These are phyloP conservation scores for Ectemnius cavifrons DNA, from an alignment of 2,888 invertebrate genomes.

Conservation along the genomic window DNA sequence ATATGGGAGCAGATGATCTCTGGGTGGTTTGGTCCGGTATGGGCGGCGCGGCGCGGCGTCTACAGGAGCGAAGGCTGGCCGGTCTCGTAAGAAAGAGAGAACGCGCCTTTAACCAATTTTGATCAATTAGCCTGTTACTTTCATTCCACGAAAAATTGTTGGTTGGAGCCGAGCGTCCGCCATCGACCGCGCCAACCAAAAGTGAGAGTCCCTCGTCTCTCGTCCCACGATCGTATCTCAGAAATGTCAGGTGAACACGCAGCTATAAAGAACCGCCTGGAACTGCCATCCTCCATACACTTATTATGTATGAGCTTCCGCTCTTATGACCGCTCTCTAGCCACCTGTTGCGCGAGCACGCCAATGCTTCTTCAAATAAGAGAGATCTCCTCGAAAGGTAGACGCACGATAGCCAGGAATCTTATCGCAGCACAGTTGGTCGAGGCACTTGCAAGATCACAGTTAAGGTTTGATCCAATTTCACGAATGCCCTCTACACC, in stretches of 20 bases:
- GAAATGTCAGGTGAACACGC: background rate
- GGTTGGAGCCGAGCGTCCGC: background rate
- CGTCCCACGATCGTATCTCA: background rate
- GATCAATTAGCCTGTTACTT: slow-evolving; percentile 7
- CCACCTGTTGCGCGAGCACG: background rate
- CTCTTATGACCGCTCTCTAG: background rate
- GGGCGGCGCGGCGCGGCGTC: no score
- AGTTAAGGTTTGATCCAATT: slow-evolving; percentile 63
- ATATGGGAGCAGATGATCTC: background rate
- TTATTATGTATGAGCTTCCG: background rate
- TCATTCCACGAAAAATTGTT: background rate
- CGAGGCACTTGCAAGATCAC: slow-evolving; percentile 32
- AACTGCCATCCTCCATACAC: background rate
- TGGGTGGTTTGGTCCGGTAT: background rate
- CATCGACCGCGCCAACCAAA: background rate
- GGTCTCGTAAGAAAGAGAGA: background rate
- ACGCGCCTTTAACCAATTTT: slow-evolving; percentile 4
- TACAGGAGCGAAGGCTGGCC: no score
- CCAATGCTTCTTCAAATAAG: background rate
- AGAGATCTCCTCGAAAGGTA: slow-evolving; percentile 51
- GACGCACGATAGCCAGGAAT: slow-evolving; percentile 65
- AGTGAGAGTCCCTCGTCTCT: slow-evolving; percentile 5
- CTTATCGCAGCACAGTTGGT: slow-evolving; percentile 54
- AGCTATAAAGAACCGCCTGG: background rate
- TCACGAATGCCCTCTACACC: slow-evolving; percentile 44